phyloP scores from a whole-genome alignment of 2,113 vertebrate species.

The Mustelus asterias region DNA sequence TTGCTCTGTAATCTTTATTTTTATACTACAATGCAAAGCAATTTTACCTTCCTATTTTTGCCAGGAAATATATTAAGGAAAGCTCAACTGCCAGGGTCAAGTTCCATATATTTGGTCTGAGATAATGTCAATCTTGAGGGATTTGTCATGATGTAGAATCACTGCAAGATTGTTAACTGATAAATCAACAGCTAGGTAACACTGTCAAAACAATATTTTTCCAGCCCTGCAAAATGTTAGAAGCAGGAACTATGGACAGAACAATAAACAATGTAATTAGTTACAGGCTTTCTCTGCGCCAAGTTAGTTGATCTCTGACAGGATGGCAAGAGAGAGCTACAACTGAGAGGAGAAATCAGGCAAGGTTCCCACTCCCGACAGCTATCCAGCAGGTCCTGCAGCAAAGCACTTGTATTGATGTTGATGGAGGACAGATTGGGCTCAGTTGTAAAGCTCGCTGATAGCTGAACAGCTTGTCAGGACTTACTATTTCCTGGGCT shows the following conservation, averaged over 20 bases:
- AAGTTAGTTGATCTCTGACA: conserved; percentile 16
- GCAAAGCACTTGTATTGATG: not conserved
- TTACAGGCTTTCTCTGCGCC: not conserved
- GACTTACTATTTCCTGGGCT: not conserved
- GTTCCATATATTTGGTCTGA: not conserved
- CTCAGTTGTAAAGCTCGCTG: not conserved
- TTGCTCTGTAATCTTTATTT: not conserved
- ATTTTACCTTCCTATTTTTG: not conserved
- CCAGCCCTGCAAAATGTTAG: not conserved
- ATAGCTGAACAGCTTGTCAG: conserved; percentile 26
- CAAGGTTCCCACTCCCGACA: conserved; percentile 5
- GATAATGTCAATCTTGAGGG: not conserved
- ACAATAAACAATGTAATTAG: not conserved
- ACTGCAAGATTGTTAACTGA: not conserved
- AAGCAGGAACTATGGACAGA: not conserved
- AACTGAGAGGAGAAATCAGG: conserved; percentile 20
- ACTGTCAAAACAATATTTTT: not conserved
- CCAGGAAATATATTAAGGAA: too few relatives aligned
- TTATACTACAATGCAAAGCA: not conserved
- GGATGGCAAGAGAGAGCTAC: not conserved
- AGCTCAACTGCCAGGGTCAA: not conserved
- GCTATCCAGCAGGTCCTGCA: not conserved
- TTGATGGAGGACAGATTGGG: not conserved
- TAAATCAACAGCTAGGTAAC: not conserved
- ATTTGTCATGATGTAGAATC: not conserved